Conservation (phyloP, 2,888 invertebrate species). For the Synergus japonicus region DNA sequence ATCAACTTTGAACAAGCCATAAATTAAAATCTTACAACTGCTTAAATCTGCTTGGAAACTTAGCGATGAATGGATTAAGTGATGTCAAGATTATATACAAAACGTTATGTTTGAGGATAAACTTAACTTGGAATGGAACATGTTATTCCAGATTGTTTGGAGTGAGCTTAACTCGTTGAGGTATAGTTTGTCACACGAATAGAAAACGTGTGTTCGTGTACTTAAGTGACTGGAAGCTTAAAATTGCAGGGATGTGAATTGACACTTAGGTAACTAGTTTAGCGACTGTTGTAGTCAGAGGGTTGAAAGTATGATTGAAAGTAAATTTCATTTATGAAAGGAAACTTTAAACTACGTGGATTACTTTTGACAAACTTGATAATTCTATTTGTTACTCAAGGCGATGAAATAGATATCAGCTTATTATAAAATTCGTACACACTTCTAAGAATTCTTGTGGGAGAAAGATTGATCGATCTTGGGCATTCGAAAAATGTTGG, state of each 20-base stretch:
- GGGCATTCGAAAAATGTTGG: background rate
- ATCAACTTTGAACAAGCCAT: too few relatives aligned
- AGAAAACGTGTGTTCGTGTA: slow-evolving; percentile 13
- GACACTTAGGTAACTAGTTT: slow-evolving; percentile 1
- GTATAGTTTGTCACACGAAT: slow-evolving; percentile 9
- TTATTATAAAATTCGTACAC: too few relatives aligned
- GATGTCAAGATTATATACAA: background rate
- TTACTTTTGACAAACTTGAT: background rate
- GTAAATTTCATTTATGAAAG: background rate
- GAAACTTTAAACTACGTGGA: background rate
- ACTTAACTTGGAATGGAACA: background rate
- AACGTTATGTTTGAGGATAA: background rate
- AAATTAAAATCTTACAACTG: too few relatives aligned
- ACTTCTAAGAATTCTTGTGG: background rate
- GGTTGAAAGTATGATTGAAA: background rate
- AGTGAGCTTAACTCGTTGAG: background rate
- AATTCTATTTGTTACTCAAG: background rate
- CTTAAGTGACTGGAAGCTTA: slow-evolving; percentile 1
- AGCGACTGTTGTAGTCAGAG: background rate
- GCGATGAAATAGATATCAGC: background rate
- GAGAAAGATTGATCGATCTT: background rate
- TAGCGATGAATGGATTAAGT: background rate
- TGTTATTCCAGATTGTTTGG: background rate
- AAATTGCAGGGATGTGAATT: slow-evolving; percentile 5
- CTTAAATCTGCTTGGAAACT: too few relatives aligned